Conservation (phyloP, 2,888 invertebrate species). For the Myathropa florea region DNA sequence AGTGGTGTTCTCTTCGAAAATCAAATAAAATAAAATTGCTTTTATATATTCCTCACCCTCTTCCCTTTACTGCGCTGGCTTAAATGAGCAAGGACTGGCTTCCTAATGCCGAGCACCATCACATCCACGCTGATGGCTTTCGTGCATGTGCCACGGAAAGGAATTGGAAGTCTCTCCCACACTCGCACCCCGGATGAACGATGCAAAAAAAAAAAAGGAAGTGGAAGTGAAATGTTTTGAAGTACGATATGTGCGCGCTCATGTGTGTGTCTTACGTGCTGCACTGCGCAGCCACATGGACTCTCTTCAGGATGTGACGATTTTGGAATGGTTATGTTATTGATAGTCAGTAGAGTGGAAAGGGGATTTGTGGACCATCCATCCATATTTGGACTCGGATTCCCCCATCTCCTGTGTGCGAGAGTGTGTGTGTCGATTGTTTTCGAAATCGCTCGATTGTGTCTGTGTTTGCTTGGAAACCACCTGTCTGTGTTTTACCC, state of each 20-base stretch:
- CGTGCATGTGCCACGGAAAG: background rate
- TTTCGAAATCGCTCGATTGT: conserved; percentile 31
- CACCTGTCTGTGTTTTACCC: conserved; percentile 59
- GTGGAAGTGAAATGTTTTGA: conserved; percentile 31
- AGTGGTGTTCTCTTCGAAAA: conserved; percentile 5
- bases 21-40: background rate
- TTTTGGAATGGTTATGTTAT: conserved; percentile 45
- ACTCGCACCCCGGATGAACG: background rate
- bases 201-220: conserved; percentile 27
- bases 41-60: background rate
- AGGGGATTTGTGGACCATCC: conserved; percentile 45
- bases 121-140: background rate
- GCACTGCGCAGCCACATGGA: conserved; percentile 3
- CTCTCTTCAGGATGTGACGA: conserved; percentile 33
- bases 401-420: background rate
- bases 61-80: background rate
- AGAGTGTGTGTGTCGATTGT: conserved; percentile 16
- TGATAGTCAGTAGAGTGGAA: conserved; percentile 49
- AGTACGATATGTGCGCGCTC: conserved; percentile 39
- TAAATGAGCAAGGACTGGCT: background rate
- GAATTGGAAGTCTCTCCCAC: conserved; percentile 8
- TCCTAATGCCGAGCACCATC: background rate
- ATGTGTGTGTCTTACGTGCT: background rate
- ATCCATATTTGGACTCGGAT: background rate
- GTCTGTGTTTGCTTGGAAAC: conserved; percentile 38